Percentiles rank a stretch among this genome's conserved stretches.
These are phyloP conservation scores for Helarctos malayanus DNA, from an alignment of 2,797 vertebrate species.

Conservation along the genomic window DNA sequence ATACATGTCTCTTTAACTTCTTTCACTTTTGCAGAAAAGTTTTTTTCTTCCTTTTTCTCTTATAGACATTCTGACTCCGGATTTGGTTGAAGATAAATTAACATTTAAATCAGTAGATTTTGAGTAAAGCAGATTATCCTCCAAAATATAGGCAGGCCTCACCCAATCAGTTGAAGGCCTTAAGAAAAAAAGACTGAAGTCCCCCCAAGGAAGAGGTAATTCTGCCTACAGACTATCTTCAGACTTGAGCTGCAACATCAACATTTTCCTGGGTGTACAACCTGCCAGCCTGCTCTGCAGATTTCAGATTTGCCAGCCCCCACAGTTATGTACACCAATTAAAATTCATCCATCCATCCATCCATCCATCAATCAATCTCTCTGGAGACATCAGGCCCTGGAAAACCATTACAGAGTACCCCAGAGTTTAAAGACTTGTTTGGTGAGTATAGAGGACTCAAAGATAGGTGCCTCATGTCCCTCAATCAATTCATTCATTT, in stretches of 20 bases:
- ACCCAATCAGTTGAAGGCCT: not conserved
- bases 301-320: not conserved
- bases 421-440: conserved; percentile 30
- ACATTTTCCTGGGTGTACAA: not conserved
- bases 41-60: not conserved
- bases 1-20: too few species aligned
- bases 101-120: not conserved
- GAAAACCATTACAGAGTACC: not conserved
- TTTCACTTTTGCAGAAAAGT: not conserved
- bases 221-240: not conserved
- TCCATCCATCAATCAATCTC: not conserved
- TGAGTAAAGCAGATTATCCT: conserved; percentile 11
- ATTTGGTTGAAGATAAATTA: not conserved
- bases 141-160: not conserved
- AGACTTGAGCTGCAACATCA: not conserved
- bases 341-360: not conserved
- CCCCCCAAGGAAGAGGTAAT: not conserved
- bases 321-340: not conserved
- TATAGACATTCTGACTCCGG: not conserved
- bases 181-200: not conserved
- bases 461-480: not conserved
- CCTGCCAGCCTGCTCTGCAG: not conserved
- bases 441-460: not conserved
- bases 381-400: not conserved
- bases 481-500: not conserved